phyloP scores from a whole-genome alignment of 2,888 invertebrate species.

The Nymphalis urticae region DNA sequence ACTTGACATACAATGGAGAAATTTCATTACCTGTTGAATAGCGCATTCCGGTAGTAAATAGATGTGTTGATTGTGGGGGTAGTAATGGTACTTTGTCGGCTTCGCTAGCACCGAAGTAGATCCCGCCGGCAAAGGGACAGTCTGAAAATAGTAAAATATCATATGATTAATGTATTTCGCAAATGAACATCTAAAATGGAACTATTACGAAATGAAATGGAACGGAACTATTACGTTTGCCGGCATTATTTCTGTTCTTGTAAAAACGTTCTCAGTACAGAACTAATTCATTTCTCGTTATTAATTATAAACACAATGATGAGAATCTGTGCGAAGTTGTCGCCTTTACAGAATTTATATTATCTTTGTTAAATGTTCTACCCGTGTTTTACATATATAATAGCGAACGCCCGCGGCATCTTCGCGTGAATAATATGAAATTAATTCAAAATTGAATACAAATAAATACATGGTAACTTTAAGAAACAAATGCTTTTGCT shows the following conservation, averaged over 20 bases:
- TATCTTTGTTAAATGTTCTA: background rate
- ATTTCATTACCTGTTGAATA: constrained; percentile 88
- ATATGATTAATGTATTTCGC: constrained; percentile 35
- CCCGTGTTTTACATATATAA: background rate
- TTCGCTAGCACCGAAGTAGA: constrained; percentile 88
- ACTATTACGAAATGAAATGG: no score
- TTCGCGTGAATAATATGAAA: no score
- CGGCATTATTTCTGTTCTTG: constrained; percentile 34
- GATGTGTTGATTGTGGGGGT: constrained; percentile 96
- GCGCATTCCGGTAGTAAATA: constrained; percentile 96
- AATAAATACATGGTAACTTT: no score
- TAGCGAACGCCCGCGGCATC: no score
- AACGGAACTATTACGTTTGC: constrained; percentile 30
- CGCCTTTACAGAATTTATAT: constrained; percentile 35
- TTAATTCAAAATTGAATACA: no score
- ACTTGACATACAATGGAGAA: constrained; percentile 24
- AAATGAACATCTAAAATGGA: constrained; percentile 23
- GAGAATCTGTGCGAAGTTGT: constrained; percentile 50
- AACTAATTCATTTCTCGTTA: constrained; percentile 52
- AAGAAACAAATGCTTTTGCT: no score
- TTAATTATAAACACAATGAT: constrained; percentile 63
- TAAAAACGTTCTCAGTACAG: constrained; percentile 53
- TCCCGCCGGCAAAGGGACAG: constrained; percentile 84
- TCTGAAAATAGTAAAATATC: constrained; percentile 69
- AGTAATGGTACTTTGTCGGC: constrained; percentile 96